Percentiles rank a stretch among this genome's conserved stretches.
Evolutionary conservation across 2,888 invertebrate species (phyloP).

Genomic region (Pammene fasciana): DNA sequence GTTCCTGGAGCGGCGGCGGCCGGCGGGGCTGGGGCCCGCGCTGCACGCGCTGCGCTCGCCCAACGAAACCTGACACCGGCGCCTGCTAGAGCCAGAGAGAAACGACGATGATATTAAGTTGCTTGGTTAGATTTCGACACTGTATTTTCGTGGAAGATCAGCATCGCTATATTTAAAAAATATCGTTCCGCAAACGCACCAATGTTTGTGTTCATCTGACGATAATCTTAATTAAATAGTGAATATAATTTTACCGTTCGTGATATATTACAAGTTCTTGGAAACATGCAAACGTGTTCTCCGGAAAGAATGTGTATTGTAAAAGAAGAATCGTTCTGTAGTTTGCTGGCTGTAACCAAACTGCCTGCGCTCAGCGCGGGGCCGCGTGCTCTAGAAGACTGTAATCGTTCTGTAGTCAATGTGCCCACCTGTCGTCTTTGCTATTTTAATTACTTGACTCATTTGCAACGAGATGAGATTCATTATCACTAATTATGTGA

Average conservation of each 20-base stretch:
- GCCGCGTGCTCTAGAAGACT: conserved; percentile 56
- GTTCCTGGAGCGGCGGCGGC: conserved; percentile 76
- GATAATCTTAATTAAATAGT: neutral
- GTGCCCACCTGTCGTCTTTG: conserved; percentile 74
- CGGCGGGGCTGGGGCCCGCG: conserved; percentile 70
- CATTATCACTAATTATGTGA: conserved; percentile 23
- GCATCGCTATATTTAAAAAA: neutral
- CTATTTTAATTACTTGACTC: conserved; percentile 60
- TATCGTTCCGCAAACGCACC: neutral
- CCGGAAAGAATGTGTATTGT: neutral
- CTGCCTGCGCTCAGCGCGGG: conserved; percentile 51
- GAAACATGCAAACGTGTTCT: neutral
- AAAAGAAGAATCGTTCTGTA: conserved; percentile 7
- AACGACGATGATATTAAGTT: conserved; percentile 1
- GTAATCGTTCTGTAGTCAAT: conserved; percentile 72
- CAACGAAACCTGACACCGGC: conserved; percentile 65
- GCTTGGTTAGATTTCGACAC: neutral
- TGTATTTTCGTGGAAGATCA: neutral
- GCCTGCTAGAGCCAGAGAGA: neutral
- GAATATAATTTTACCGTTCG: neutral
- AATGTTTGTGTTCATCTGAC: conserved; percentile 4
- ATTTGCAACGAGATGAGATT: conserved; percentile 49
- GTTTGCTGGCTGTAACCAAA: conserved; percentile 52
- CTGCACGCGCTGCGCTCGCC: conserved; percentile 70
- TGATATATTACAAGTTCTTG: neutral